These are phyloP conservation scores for Hydractinia echinata DNA, from an alignment of 30 jellyfish, hydroid and myxozoan genomes.

Conservation along the genomic window DNA sequence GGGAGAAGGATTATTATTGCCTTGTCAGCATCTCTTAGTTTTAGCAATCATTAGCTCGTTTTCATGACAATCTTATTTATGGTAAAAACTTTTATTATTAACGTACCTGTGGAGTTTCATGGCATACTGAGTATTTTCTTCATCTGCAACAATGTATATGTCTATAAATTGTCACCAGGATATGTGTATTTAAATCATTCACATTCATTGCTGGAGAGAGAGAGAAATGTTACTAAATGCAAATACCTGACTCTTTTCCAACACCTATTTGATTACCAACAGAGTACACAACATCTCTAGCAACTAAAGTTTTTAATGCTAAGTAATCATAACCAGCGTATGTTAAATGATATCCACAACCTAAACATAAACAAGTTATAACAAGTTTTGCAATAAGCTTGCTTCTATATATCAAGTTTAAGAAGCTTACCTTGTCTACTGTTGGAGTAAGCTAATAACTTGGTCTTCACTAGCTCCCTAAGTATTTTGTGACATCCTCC, in stretches of 20 bases:
- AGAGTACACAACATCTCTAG: conserved; percentile 72
- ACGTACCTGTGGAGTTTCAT: conserved; percentile 92
- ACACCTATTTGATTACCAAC: conserved; percentile 98
- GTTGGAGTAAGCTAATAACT: conserved; percentile 63
- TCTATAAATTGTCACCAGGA: conserved; percentile 31
- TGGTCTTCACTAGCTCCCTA: conserved; percentile 62
- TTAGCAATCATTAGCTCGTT: no score
- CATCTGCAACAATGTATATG: conserved; percentile 92
- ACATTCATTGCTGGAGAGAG: neutral
- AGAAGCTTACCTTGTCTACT: conserved; percentile 54
- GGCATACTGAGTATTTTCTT: conserved; percentile 89
- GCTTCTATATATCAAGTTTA: neutral
- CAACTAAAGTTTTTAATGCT: conserved; percentile 78
- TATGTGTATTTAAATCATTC: neutral
- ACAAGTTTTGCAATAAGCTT: neutral
- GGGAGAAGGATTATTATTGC: no score
- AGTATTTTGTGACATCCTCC: conserved; percentile 85
- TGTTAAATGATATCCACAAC: conserved; percentile 81
- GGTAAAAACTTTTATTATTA: neutral
- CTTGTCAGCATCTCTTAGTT: no score
- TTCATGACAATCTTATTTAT: no score
- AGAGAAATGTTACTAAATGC: neutral
- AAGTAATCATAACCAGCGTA: conserved; percentile 86
- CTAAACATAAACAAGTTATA: conserved; percentile 18
- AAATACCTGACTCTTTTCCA: conserved; percentile 96